These are phyloP conservation scores for Chaenocephalus aceratus DNA, from an alignment of 2,113 vertebrate species.

Conservation along the genomic window DNA sequence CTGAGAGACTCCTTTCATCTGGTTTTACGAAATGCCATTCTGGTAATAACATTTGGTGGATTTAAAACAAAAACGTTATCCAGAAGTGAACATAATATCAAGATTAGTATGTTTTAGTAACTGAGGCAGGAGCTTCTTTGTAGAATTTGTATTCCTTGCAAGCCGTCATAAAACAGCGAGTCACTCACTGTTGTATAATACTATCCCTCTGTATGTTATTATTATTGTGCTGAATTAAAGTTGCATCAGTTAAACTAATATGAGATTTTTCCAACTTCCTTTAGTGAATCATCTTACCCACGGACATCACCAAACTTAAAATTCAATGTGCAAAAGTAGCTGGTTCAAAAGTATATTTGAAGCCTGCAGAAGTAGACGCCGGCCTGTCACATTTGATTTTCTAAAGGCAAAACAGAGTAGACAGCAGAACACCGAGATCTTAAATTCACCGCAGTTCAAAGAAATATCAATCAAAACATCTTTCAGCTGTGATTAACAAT, in stretches of 20 bases:
- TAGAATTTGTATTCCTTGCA: constrained; percentile 20
- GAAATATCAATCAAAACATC: neutral
- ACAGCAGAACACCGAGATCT: constrained; percentile 15
- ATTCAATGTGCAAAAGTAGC: constrained; percentile 11
- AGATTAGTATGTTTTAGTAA: constrained; percentile 32
- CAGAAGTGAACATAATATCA: constrained; percentile 14
- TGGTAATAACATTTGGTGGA: constrained; percentile 3
- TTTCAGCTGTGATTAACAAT: constrained; percentile 13
- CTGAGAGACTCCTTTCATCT: neutral
- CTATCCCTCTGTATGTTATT: neutral
- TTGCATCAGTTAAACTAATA: neutral
- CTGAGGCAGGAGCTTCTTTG: constrained; percentile 28
- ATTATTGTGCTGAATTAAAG: neutral
- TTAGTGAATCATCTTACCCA: constrained; percentile 11
- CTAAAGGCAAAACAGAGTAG: constrained; percentile 17
- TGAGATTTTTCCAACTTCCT: neutral
- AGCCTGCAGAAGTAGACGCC: neutral
- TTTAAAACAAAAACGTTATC: constrained; percentile 38
- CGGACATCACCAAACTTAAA: constrained; percentile 7
- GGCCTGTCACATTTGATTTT: constrained; percentile 19
- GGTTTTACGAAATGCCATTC: neutral
- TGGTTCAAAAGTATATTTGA: constrained; percentile 26
- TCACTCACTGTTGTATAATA: constrained; percentile 20
- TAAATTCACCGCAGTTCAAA: constrained; percentile 34
- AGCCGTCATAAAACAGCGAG: constrained; percentile 16